phyloP scores from a whole-genome alignment of 2,113 vertebrate species.

The Poecilia latipinna region DNA sequence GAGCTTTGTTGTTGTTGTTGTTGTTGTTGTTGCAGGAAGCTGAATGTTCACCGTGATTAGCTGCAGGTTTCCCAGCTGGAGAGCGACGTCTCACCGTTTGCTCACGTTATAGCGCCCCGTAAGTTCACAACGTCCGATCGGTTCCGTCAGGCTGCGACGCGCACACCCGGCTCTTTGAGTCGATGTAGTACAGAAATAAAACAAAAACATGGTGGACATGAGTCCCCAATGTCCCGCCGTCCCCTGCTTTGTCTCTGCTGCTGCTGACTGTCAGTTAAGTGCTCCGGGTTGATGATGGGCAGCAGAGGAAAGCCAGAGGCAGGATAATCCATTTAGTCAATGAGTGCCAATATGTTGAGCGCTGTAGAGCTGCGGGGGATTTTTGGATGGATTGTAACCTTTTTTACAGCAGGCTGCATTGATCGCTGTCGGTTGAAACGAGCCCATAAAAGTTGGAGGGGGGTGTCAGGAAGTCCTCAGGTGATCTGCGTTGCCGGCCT shows the following conservation, averaged over 20 bases:
- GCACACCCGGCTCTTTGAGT: conserved; percentile 1
- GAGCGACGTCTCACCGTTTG: conserved; percentile 33
- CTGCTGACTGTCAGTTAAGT: conserved; percentile 24
- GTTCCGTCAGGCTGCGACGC: background rate
- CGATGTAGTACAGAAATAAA: background rate
- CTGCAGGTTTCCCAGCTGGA: background rate
- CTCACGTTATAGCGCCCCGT: conserved; percentile 54
- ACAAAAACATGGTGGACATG: background rate
- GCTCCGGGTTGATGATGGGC: conserved; percentile 60
- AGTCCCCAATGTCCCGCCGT: conserved; percentile 15
- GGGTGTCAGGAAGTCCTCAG: conserved; percentile 50
- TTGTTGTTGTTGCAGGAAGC: background rate
- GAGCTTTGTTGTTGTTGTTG: no score
- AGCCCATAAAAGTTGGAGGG: conserved; percentile 27
- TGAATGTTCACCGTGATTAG: background rate
- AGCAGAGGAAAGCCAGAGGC: conserved; percentile 18
- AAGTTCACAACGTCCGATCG: conserved; percentile 21
- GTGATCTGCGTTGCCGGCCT: conserved; percentile 16
- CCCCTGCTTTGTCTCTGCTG: background rate
- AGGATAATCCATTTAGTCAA: conserved; percentile 42
- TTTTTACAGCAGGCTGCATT: conserved; percentile 50
- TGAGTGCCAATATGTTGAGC: conserved; percentile 45
- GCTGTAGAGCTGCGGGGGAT: conserved; percentile 11
- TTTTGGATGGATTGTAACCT: conserved; percentile 47
- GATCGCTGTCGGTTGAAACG: conserved; percentile 49